phyloP scores from a whole-genome alignment of 2,888 invertebrate species.

The Acleris laterana region DNA sequence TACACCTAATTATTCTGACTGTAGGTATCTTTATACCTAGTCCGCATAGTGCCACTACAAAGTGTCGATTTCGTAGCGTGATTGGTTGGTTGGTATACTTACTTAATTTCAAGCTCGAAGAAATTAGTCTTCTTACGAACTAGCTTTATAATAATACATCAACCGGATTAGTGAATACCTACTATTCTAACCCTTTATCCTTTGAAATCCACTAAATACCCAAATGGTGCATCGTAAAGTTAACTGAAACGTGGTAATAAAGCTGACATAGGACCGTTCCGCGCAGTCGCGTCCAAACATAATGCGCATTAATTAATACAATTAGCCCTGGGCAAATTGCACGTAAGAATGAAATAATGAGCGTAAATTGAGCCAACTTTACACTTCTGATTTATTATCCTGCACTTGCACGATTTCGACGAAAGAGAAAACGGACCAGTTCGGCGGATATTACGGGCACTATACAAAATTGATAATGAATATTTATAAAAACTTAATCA shows the following conservation, averaged over 20 bases:
- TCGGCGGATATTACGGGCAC: constrained; percentile 75
- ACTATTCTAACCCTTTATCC: no score
- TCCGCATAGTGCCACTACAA: no score
- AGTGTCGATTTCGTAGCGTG: no score
- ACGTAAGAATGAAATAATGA: constrained; percentile 81
- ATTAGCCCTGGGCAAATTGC: constrained; percentile 82
- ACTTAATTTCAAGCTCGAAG: no score
- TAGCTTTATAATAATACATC: no score
- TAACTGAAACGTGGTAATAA: neutral
- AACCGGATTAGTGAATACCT: no score
- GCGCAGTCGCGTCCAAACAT: constrained; percentile 63
- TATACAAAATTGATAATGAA: constrained; percentile 81
- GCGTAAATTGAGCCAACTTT: constrained; percentile 82
- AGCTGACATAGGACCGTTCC: constrained; percentile 4
- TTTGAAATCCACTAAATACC: no score
- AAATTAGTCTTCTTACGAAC: no score
- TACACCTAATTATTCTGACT: no score
- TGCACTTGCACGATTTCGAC: constrained; percentile 79
- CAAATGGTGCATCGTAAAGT: neutral
- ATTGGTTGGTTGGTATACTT: no score
- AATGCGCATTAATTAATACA: constrained; percentile 83
- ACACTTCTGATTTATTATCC: constrained; percentile 84
- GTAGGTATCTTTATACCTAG: no score
- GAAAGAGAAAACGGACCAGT: constrained; percentile 84
- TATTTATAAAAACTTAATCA: constrained; percentile 82